A percentile compares a stretch with the other conserved stretches of the same genome.
Evolutionary conservation across 2,797 vertebrate species (phyloP).

Genomic region (Onychomys leucogaster): DNA sequence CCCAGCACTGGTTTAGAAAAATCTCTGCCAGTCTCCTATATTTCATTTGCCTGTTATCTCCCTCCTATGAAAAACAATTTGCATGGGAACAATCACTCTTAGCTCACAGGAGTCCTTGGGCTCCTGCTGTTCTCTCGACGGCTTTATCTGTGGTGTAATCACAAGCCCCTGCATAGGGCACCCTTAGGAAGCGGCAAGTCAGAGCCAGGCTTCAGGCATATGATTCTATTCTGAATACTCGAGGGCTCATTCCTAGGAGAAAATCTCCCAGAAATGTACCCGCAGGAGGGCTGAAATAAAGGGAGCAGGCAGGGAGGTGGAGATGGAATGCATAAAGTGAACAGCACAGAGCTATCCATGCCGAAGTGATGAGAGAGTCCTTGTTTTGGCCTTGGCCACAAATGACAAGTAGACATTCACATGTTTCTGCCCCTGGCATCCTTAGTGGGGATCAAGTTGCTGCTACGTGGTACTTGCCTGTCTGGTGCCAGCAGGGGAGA

Average conservation of each 20-base stretch:
- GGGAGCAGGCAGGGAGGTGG: background rate
- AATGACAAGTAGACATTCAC: background rate
- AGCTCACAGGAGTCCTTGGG: conserved; percentile 59
- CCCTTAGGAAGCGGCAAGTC: background rate
- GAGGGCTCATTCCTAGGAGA: conserved; percentile 16
- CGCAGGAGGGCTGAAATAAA: background rate
- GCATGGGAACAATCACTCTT: conserved; percentile 76
- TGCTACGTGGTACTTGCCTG: background rate
- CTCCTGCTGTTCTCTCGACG: conserved; percentile 60
- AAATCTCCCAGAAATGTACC: conserved; percentile 2
- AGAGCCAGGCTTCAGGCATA: background rate
- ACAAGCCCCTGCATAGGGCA: conserved; percentile 26
- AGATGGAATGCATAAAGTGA: conserved; percentile 1
- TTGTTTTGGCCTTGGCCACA: conserved; percentile 36
- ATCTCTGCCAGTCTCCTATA: conserved; percentile 46
- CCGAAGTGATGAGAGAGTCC: background rate
- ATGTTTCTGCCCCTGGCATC: background rate
- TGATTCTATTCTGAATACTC: background rate
- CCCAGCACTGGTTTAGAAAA: conserved; percentile 37
- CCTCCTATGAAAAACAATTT: conserved; percentile 74
- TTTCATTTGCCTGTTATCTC: conserved; percentile 76
- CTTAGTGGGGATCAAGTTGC: background rate
- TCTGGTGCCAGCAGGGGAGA: background rate
- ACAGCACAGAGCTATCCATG: background rate
- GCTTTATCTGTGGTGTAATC: conserved; percentile 66